Conservation (phyloP, 2,888 invertebrate genomes). For the Chaetoderma sp. region DNA sequence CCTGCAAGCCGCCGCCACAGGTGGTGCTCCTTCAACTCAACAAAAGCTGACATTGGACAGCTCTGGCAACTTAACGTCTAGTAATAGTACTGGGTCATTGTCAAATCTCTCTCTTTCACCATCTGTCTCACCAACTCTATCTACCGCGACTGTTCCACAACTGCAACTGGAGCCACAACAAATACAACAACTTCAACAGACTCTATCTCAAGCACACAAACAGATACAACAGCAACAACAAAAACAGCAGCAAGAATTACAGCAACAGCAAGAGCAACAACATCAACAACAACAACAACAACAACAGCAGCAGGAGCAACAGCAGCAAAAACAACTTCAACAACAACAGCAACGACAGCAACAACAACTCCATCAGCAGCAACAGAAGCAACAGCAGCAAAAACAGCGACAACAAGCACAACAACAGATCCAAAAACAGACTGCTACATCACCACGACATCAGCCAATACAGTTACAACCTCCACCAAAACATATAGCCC, state of each 20-base stretch:
- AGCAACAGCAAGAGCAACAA: slow-evolving; percentile 29
- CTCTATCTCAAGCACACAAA: too few relatives aligned
- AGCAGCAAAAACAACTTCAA: slow-evolving; percentile 2
- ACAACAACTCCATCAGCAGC: not conserved
- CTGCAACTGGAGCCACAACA: too few relatives aligned
- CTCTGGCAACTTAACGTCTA: not conserved
- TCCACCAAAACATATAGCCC: slow-evolving; percentile 32
- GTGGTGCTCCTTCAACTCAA: slow-evolving; percentile 9
- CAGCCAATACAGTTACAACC: slow-evolving; percentile 19
- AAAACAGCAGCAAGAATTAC: too few relatives aligned
- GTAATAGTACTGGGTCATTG: not conserved
- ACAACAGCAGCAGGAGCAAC: slow-evolving; percentile 15
- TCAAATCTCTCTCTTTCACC: slow-evolving; percentile 72
- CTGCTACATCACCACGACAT: slow-evolving; percentile 20
- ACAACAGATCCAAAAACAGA: not conserved
- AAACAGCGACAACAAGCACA: not conserved
- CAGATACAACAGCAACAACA: too few relatives aligned
- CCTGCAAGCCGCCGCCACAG: not conserved
- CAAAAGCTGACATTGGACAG: not conserved
- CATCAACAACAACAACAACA: slow-evolving; percentile 57
- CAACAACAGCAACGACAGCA: too few relatives aligned
- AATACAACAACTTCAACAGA: too few relatives aligned
- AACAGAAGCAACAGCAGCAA: not conserved
- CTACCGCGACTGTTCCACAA: too few relatives aligned
- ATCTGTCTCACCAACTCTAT: slow-evolving; percentile 75